Conservation (phyloP, 2,888 invertebrate species). For the Penaeus monodon region DNA sequence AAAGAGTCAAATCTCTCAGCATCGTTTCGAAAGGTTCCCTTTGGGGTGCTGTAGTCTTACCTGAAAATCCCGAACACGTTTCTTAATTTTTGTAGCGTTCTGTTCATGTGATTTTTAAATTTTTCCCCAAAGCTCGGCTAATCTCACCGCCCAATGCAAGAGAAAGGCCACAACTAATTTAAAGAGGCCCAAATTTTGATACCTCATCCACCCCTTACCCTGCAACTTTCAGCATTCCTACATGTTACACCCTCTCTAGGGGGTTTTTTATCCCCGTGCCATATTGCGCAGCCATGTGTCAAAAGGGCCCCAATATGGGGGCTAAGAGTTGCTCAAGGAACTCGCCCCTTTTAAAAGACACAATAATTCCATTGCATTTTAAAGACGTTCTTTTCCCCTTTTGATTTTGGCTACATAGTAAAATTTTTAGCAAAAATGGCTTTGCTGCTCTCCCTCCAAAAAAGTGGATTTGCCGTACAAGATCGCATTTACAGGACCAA, state of each 20-base stretch:
- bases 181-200: constrained; percentile 58
- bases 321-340: constrained; percentile 51
- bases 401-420: constrained; percentile 57
- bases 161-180: constrained; percentile 51
- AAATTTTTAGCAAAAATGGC: constrained; percentile 60
- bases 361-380: constrained; percentile 57
- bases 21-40: constrained; percentile 47
- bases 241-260: constrained; percentile 61
- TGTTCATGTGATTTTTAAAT: constrained; percentile 39
- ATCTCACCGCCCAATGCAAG: constrained; percentile 47
- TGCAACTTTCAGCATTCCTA: constrained; percentile 56
- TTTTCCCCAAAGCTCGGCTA: constrained; percentile 46
- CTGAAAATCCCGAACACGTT: constrained; percentile 40
- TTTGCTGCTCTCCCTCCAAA: constrained; percentile 47
- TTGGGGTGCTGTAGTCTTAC: constrained; percentile 43
- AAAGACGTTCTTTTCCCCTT: constrained; percentile 46
- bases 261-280: constrained; percentile 32
- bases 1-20: constrained; percentile 47
- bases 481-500: constrained; percentile 58
- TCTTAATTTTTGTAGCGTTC: constrained; percentile 46
- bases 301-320: constrained; percentile 48
- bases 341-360: constrained; percentile 54
- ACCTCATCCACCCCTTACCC: constrained; percentile 60
- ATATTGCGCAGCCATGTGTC: constrained; percentile 55
- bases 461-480: constrained; percentile 58